Conservation (phyloP, 2,888 invertebrate genomes). For the Erebia aethiops region DNA sequence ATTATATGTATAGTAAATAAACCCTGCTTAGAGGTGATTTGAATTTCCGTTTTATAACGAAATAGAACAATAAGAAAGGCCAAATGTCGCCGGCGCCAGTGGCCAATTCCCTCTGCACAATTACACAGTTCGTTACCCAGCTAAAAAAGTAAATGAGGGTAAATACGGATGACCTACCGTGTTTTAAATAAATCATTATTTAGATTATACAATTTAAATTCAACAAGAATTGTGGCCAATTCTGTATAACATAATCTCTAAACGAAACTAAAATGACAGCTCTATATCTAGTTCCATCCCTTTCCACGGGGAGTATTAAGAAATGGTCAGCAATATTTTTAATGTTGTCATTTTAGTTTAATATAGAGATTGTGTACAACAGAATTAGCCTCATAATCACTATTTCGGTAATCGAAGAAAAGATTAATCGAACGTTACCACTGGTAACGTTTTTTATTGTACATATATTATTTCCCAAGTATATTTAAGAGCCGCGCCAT, state of each 20-base stretch:
- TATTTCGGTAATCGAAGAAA: background rate
- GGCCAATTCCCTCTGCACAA: constrained; percentile 65
- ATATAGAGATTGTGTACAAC: too few species aligned
- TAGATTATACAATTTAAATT: constrained; percentile 17
- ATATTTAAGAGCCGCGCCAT: too few species aligned
- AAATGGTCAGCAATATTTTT: too few species aligned
- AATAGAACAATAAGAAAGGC: constrained; percentile 50
- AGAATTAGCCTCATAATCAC: background rate
- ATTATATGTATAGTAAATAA: background rate
- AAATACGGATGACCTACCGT: constrained; percentile 57
- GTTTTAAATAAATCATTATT: constrained; percentile 43
- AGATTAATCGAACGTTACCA: too few species aligned
- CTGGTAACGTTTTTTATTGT: too few species aligned
- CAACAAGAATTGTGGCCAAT: background rate
- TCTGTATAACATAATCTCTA: too few species aligned
- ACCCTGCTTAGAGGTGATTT: background rate
- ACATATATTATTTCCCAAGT: too few species aligned
- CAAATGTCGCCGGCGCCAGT: constrained; percentile 58
- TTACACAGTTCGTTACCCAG: constrained; percentile 76
- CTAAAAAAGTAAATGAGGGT: constrained; percentile 69
- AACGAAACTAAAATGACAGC: too few species aligned
- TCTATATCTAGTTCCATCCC: too few species aligned
- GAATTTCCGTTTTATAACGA: constrained; percentile 19
- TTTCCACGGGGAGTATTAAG: too few species aligned
- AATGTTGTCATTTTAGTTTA: too few species aligned